Evolutionary conservation across 2,113 vertebrate species (phyloP).

Genomic region (Cyprinodon tularosa): DNA sequence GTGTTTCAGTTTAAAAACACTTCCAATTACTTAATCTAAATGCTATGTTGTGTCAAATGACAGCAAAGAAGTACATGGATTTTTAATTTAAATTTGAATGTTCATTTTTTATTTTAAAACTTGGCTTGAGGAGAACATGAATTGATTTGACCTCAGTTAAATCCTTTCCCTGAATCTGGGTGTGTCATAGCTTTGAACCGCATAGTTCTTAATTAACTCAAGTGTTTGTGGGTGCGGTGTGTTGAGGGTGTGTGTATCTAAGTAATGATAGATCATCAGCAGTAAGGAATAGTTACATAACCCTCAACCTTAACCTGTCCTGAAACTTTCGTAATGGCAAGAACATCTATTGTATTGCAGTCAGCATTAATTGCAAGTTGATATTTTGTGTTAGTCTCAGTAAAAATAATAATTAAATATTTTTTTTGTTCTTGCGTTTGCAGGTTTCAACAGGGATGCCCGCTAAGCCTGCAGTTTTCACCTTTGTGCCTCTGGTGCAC

Average conservation of each 20-base stretch:
- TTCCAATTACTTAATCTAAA: too few relatives aligned
- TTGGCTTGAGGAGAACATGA: background rate
- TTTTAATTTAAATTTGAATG: background rate
- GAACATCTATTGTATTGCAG: background rate
- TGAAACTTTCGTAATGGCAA: background rate
- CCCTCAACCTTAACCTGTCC: background rate
- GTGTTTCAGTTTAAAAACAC: too few relatives aligned
- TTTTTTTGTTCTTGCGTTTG: constrained; percentile 3
- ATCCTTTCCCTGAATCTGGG: constrained; percentile 13
- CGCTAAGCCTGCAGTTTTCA: constrained; percentile 81
- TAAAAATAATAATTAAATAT: background rate
- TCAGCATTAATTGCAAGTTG: background rate
- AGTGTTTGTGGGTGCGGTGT: too few relatives aligned
- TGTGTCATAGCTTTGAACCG: constrained; percentile 24
- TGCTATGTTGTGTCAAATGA: background rate
- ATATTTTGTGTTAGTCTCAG: background rate
- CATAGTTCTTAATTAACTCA: constrained; percentile 16
- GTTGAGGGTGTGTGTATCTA: constrained; percentile 10
- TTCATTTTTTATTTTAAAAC: background rate
- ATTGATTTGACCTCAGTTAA: constrained; percentile 30
- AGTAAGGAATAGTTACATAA: background rate
- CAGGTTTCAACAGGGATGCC: constrained; percentile 65
- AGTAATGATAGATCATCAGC: constrained; percentile 24
- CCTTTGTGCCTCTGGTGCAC: constrained; percentile 85
- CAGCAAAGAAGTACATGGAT: background rate